These are phyloP conservation scores for Aselliscus stoliczkanus DNA, from an alignment of 2,797 vertebrate genomes.

Conservation along the genomic window DNA sequence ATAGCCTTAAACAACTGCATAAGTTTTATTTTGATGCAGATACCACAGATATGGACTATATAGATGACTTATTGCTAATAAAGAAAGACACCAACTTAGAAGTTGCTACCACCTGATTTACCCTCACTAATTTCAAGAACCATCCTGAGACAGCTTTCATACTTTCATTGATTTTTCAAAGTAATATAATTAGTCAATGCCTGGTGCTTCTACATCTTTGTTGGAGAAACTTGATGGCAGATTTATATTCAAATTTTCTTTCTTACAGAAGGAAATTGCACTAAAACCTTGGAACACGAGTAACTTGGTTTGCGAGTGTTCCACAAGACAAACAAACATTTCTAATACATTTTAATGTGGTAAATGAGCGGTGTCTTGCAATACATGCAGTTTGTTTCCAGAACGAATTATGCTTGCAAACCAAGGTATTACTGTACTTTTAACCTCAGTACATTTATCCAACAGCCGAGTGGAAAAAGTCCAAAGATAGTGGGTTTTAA, in stretches of 20 bases:
- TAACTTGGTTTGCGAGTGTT: no score
- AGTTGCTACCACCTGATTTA: slow-evolving; percentile 14
- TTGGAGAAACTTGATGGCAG: slow-evolving; percentile 34
- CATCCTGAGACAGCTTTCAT: neutral
- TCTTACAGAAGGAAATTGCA: neutral
- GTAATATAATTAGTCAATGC: neutral
- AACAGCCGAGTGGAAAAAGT: neutral
- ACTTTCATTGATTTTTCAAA: neutral
- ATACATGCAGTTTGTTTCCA: no score
- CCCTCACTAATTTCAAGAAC: neutral
- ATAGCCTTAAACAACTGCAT: neutral
- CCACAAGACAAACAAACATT: no score
- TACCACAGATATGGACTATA: neutral
- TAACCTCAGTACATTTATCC: neutral
- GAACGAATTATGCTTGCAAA: no score
- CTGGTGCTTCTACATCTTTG: neutral
- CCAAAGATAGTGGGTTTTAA: slow-evolving; percentile 7
- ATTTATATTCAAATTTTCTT: neutral
- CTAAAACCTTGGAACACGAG: no score
- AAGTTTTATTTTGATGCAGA: slow-evolving; percentile 19
- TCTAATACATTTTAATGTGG: no score
- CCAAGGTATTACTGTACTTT: neutral
- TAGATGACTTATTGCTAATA: neutral
- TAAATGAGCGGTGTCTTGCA: no score
- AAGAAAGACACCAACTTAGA: slow-evolving; percentile 32